Evolutionary conservation across 2,888 invertebrate genomes (phyloP).

Genomic region (Drosophila macrospina): DNA sequence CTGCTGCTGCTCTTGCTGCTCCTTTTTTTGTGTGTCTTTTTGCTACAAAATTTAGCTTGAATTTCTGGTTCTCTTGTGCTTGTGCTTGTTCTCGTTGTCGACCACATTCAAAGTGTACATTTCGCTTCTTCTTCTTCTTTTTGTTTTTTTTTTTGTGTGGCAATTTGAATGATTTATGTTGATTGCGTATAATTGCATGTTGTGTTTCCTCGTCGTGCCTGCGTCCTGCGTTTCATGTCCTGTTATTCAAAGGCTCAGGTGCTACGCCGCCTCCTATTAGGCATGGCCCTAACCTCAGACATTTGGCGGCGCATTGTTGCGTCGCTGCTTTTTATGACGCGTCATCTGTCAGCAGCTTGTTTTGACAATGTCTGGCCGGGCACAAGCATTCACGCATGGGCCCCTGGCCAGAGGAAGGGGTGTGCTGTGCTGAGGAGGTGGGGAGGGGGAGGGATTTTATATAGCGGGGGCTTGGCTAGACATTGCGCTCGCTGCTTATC

Average conservation of each 20-base stretch:
- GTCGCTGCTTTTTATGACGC: constrained; percentile 73
- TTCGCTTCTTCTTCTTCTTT: too few relatives aligned
- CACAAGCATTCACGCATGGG: neutral
- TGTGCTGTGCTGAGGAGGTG: neutral
- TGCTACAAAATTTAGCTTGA: too few relatives aligned
- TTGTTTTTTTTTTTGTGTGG: too few relatives aligned
- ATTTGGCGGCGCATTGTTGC: constrained; percentile 67
- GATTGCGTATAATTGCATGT: constrained; percentile 80
- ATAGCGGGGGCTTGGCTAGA: constrained; percentile 53
- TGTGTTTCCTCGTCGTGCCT: constrained; percentile 54
- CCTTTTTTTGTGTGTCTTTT: too few relatives aligned
- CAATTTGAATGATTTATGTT: constrained; percentile 80
- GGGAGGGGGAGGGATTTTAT: neutral
- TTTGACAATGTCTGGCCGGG: constrained; percentile 49
- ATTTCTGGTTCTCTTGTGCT: neutral
- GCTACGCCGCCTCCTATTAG: neutral
- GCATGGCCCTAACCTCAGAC: constrained; percentile 54
- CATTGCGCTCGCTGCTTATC: constrained; percentile 67
- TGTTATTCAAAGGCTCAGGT: constrained; percentile 24
- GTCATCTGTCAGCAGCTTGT: constrained; percentile 80
- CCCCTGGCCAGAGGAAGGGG: too few relatives aligned
- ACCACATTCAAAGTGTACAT: constrained; percentile 64
- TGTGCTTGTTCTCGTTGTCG: constrained; percentile 19
- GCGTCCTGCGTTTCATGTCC: neutral
- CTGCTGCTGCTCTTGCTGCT: constrained; percentile 4